Evolutionary conservation across 2,888 invertebrate genomes (phyloP), one percentile per base, ranked within the genome.

Genomic region (Drosophila engyochracea): DNA sequence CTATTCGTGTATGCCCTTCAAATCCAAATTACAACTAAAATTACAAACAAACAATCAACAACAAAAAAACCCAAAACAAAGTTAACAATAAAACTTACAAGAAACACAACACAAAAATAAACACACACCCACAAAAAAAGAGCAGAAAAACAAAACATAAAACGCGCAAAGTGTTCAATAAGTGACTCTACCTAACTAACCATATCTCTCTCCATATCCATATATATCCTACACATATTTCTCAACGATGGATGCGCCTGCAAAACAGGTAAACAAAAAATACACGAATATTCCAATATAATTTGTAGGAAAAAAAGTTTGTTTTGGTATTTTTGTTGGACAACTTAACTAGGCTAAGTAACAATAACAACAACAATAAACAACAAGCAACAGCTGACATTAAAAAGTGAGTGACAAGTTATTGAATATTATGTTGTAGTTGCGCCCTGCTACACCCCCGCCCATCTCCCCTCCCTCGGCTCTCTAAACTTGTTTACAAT

Each of bases 191-290:
- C 44, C 52, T n/a, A 70, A 31, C n/a, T 52, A 53, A 19, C 19
- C 55, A 61, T 22, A 70, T 30, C 61, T 31, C 54, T 31, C 53
- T 37, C 19, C 30, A 68, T 55, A 49, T 51, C 54, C 52, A 52
- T 35, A 52, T 30, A 65, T 44, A 65, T 53, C 19, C 52, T 22
- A 52, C 12, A 47, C 41, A 49, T 39, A 66, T 66, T 55, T 73
- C 54, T 66, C 80, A 79, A 73, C 85, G 66, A 91, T 91, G 91
- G 90, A 91, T 83, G 91, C 92, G 81, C 79, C 69, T 49, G 82
- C 85, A 62, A 89, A 91, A 77, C 85, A 92, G 84, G 91, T 89
- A 90, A 90, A 79, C 51, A 71, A 62, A 71, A 30, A 60, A 63
- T 12, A 7, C 52, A 57, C 61, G 61, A 82, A 82, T 66, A 77